Evolutionary conservation across 2,113 vertebrate genomes (phyloP).

Genomic region (Micronycteris hirsuta): DNA sequence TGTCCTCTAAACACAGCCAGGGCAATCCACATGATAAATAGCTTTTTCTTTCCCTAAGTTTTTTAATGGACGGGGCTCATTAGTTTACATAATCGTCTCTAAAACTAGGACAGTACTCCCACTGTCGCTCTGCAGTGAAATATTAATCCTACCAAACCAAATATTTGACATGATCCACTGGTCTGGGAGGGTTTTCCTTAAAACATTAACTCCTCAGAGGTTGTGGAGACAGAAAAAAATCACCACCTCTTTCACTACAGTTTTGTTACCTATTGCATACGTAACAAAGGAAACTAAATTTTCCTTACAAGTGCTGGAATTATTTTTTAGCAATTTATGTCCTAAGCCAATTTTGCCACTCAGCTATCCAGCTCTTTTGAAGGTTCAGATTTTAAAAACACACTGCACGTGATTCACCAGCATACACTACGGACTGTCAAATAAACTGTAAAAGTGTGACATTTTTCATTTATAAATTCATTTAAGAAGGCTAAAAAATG

Average conservation of each 20-base stretch:
- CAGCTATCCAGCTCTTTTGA: neutral
- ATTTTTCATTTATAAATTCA: constrained; percentile 60
- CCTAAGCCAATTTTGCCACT: neutral
- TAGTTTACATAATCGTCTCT: constrained; percentile 70
- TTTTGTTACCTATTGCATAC: neutral
- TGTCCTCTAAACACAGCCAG: neutral
- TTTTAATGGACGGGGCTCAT: constrained; percentile 68
- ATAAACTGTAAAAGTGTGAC: constrained; percentile 7
- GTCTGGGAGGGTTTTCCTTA: constrained; percentile 45
- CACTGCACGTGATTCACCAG: neutral
- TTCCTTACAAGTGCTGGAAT: neutral
- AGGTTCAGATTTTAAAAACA: constrained; percentile 28
- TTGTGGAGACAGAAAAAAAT: neutral
- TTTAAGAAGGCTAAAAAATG: constrained; percentile 23
- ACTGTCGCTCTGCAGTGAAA: constrained; percentile 53
- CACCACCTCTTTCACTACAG: neutral
- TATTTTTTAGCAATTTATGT: neutral
- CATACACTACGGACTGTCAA: neutral
- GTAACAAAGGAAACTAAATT: neutral
- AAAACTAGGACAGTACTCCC: constrained; percentile 55
- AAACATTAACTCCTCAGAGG: constrained; percentile 49
- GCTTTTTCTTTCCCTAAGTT: constrained; percentile 49
- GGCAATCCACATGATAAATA: constrained; percentile 62
- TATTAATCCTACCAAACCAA: constrained; percentile 70
- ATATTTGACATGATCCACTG: constrained; percentile 60